Evolutionary conservation across 2,113 vertebrate genomes (phyloP).

Genomic region (Marmota monax): DNA sequence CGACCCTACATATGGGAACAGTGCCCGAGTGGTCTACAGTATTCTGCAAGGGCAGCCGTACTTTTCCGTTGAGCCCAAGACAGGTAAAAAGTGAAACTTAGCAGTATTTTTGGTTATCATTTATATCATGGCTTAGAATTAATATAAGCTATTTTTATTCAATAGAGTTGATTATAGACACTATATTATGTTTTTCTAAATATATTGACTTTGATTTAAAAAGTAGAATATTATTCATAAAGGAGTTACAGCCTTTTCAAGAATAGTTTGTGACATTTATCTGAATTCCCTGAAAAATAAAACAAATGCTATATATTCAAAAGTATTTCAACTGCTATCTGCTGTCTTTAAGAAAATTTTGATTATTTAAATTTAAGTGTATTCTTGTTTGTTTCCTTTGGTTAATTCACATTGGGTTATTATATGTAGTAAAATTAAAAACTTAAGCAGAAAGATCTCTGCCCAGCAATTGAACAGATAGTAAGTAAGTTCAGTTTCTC

Average conservation of each 20-base stretch:
- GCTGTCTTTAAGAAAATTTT: background rate
- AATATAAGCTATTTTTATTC: background rate
- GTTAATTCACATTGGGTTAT: background rate
- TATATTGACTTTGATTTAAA: background rate
- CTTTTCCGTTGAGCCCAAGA: slow-evolving; percentile 98
- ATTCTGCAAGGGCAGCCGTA: slow-evolving; percentile 98
- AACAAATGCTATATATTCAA: background rate
- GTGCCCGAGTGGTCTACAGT: slow-evolving; percentile 97
- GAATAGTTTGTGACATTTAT: background rate
- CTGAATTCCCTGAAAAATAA: background rate
- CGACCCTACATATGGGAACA: slow-evolving; percentile 98
- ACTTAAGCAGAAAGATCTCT: background rate
- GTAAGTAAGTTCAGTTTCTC: background rate
- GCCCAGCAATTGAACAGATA: too few species aligned
- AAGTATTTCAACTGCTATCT: background rate
- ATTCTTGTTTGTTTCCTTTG: background rate
- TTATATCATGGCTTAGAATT: background rate
- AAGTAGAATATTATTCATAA: background rate
- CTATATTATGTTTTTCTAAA: background rate
- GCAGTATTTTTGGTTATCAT: background rate
- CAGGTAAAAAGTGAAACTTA: slow-evolving; percentile 87
- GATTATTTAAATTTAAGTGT: background rate
- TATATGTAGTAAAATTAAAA: background rate
- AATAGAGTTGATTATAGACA: background rate
- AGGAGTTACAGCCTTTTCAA: background rate